phyloP scores from a whole-genome alignment of 2,113 vertebrate species.

The Chlorodrepanis virens region DNA sequence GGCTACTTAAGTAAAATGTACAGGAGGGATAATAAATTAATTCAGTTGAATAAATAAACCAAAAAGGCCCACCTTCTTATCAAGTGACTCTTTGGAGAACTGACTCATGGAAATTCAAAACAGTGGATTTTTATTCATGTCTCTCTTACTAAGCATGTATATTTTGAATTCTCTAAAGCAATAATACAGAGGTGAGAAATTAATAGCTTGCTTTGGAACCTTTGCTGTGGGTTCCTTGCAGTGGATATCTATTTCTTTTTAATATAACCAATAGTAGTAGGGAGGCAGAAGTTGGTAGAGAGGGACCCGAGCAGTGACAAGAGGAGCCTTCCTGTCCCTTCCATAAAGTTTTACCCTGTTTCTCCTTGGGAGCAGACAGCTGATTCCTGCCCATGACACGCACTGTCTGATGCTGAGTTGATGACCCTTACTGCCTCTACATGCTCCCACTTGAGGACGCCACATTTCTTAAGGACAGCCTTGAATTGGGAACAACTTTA shows the following conservation, averaged over 20 bases:
- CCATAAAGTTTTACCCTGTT: neutral
- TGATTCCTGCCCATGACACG: neutral
- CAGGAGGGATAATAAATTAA: neutral
- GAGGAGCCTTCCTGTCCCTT: neutral
- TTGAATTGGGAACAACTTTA: conserved; percentile 59
- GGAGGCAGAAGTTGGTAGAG: neutral
- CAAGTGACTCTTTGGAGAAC: neutral
- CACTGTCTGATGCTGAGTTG: neutral
- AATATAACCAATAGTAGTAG: neutral
- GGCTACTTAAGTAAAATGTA: neutral
- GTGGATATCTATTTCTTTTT: neutral
- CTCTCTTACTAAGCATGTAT: neutral
- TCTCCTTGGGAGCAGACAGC: neutral
- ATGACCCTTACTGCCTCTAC: neutral
- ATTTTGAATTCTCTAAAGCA: neutral
- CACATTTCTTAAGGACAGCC: neutral
- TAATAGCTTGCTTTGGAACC: neutral
- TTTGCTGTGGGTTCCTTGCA: neutral
- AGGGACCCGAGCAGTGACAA: neutral
- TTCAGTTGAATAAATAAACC: neutral
- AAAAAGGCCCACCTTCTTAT: neutral
- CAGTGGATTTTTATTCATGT: neutral
- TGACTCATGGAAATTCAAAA: neutral
- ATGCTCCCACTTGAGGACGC: neutral
- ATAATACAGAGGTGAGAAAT: neutral